Percentiles rank a stretch among this genome's conserved stretches.
phyloP scores from a whole-genome alignment of 2,888 invertebrate genomes.

The Trissonchulus latispiculum region DNA sequence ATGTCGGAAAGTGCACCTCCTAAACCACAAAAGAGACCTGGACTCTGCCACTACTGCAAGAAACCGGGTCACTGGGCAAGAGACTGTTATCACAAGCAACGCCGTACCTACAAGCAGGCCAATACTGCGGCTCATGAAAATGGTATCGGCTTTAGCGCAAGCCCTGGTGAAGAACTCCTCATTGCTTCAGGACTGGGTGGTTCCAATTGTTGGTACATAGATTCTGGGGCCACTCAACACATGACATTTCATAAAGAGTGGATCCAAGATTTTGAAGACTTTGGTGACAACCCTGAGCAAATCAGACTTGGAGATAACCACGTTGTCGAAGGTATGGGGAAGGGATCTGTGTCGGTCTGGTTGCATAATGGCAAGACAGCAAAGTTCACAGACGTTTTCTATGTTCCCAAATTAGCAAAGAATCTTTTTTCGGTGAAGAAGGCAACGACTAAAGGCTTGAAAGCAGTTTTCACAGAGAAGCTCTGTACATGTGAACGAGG shows the following conservation, averaged over 20 bases:
- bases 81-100: neutral
- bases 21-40: neutral
- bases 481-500: neutral
- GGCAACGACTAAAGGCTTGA: neutral
- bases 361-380: neutral
- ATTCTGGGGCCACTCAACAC: slow-evolving; percentile 2
- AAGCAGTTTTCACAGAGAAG: neutral
- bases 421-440: neutral
- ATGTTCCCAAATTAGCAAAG: neutral
- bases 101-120: neutral
- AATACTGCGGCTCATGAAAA: neutral
- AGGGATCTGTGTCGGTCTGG: neutral
- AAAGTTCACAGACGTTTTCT: neutral
- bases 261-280: neutral
- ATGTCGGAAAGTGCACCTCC: neutral
- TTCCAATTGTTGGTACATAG: neutral
- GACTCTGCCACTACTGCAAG: neutral
- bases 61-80: neutral
- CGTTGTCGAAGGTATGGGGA: neutral
- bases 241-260: neutral
- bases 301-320: neutral
- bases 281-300: neutral
- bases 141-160: neutral
- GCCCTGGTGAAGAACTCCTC: neutral
- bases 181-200: neutral